phyloP scores from a whole-genome alignment of 2,888 invertebrate genomes.

The Melinaea marsaeus region DNA sequence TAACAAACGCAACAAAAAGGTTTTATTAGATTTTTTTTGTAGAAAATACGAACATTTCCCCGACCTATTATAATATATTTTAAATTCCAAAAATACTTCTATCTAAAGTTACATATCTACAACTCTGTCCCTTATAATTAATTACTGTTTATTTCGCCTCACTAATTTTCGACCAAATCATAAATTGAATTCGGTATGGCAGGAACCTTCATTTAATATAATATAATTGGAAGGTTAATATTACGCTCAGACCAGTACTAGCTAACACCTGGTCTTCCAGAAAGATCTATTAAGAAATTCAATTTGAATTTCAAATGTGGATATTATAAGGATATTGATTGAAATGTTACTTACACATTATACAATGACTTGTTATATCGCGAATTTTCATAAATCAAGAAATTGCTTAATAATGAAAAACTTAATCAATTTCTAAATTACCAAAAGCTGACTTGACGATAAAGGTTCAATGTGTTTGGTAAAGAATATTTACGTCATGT shows the following conservation, averaged over 20 bases:
- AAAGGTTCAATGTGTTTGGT: not conserved
- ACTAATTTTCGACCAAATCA: conserved; percentile 28
- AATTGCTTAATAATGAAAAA: not conserved
- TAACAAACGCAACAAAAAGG: too few species aligned
- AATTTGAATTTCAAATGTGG: conserved; percentile 6
- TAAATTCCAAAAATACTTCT: not conserved
- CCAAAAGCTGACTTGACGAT: not conserved
- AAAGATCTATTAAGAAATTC: conserved; percentile 20
- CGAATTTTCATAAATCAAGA: not conserved
- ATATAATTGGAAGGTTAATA: conserved; percentile 40
- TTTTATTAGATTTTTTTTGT: too few species aligned
- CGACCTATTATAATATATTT: not conserved
- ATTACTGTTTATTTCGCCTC: conserved; percentile 41
- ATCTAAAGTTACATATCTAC: not conserved
- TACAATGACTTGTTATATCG: not conserved
- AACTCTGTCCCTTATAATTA: conserved; percentile 15
- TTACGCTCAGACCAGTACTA: conserved; percentile 33
- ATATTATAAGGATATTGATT: not conserved
- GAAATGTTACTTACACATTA: not conserved
- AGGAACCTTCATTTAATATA: not conserved
- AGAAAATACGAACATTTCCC: too few species aligned
- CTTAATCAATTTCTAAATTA: not conserved
- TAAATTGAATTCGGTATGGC: conserved; percentile 35
- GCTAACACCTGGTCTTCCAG: conserved; percentile 31
- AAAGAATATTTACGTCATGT: too few species aligned